These are phyloP conservation scores for Harpalus rufipes DNA, from an alignment of 2,888 invertebrate genomes.

Conservation along the genomic window DNA sequence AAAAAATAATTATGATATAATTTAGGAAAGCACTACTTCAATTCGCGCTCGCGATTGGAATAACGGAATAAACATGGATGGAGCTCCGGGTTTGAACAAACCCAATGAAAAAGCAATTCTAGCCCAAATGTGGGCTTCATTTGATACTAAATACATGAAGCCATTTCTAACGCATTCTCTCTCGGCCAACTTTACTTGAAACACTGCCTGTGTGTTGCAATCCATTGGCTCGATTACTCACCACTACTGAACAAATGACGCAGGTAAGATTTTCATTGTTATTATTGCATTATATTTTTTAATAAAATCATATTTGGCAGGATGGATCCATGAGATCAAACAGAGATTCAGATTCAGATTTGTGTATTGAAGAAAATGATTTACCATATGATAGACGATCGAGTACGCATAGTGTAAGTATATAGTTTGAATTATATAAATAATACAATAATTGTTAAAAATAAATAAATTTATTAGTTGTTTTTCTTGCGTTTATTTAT, in stretches of 20 bases:
- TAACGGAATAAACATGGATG: constrained; percentile 69
- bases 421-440: constrained; percentile 19
- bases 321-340: constrained; percentile 83
- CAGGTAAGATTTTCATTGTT: constrained; percentile 80
- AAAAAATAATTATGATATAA: constrained; percentile 27
- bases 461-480: constrained; percentile 16
- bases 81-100: constrained; percentile 71
- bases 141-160: constrained; percentile 96
- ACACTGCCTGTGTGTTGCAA: constrained; percentile 94
- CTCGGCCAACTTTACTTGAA: constrained; percentile 95
- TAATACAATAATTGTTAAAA: background rate
- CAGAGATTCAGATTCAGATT: constrained; percentile 90
- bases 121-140: constrained; percentile 91
- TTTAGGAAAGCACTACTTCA: constrained; percentile 70
- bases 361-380: constrained; percentile 88
- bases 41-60: constrained; percentile 71
- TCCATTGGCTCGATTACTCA: constrained; percentile 91
- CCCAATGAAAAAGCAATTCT: constrained; percentile 89
- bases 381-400: constrained; percentile 74
- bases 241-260: constrained; percentile 95
- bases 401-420: constrained; percentile 74
- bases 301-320: constrained; percentile 74
- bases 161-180: constrained; percentile 96
- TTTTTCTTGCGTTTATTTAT: constrained; percentile 5
- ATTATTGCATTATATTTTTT: background rate